Percentiles rank a stretch among this genome's conserved stretches.
Conservation (phyloP, 1,140 invertebrate genomes). For the Drosophila burlai region DNA sequence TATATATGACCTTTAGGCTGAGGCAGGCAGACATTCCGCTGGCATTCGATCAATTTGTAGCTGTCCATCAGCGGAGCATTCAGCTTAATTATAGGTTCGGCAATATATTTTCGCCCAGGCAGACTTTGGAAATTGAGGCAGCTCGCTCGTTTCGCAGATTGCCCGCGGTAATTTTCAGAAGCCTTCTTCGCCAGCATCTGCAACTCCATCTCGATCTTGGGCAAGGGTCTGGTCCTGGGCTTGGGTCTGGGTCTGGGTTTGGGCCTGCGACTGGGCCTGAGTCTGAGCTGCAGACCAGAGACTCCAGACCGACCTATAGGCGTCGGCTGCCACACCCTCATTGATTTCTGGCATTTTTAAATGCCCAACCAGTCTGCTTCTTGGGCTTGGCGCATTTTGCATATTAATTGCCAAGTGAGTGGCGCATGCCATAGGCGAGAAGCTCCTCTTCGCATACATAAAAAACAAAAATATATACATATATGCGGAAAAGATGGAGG, state of each 20-base stretch:
- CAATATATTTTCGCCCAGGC: slow-evolving; percentile 52
- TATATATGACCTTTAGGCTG: slow-evolving; percentile 64
- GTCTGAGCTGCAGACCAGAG: neutral
- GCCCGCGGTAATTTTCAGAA: slow-evolving; percentile 81
- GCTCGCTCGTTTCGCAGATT: slow-evolving; percentile 66
- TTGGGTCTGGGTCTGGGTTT: neutral
- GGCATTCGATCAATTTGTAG: slow-evolving; percentile 81
- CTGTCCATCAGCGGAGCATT: slow-evolving; percentile 70
- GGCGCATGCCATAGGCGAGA: slow-evolving; percentile 79
- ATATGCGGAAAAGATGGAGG: slow-evolving; percentile 60
- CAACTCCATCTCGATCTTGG: slow-evolving; percentile 46
- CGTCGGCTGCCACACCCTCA: slow-evolving; percentile 75
- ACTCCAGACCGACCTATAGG: slow-evolving; percentile 57
- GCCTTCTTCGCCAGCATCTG: slow-evolving; percentile 73
- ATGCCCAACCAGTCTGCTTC: slow-evolving; percentile 25
- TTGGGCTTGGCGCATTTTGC: slow-evolving; percentile 71
- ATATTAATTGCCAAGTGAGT: slow-evolving; percentile 75
- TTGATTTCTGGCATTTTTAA: slow-evolving; percentile 75
- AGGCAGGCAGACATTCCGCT: slow-evolving; percentile 21
- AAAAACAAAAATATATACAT: no score
- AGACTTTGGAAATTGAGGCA: slow-evolving; percentile 63
- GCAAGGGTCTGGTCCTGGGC: neutral
- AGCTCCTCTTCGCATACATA: slow-evolving; percentile 11
- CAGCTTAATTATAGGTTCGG: slow-evolving; percentile 79
- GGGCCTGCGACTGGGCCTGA: slow-evolving; percentile 1